These are phyloP conservation scores for Tragopan temminckii DNA, from an alignment of 2,797 vertebrate species.

Conservation along the genomic window DNA sequence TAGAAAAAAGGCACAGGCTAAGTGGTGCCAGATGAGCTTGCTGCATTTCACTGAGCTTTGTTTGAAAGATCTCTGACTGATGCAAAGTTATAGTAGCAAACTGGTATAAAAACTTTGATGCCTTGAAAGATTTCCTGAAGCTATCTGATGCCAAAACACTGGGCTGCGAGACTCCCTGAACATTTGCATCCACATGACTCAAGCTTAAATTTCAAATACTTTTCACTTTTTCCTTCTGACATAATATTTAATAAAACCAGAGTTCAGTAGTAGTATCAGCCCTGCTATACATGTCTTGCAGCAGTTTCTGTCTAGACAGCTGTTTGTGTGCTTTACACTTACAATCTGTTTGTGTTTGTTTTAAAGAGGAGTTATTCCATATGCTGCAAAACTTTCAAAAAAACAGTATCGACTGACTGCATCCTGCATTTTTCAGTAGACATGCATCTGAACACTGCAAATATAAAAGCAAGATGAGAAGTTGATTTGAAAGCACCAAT, in stretches of 20 bases:
- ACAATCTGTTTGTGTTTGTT: neutral
- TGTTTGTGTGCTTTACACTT: neutral
- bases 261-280: neutral
- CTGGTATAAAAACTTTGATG: conserved; percentile 35
- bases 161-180: conserved; percentile 44
- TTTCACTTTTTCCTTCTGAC: conserved; percentile 69
- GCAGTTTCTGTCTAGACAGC: conserved; percentile 12
- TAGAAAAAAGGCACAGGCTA: conserved; percentile 47
- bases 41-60: conserved; percentile 56
- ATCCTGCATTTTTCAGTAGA: neutral
- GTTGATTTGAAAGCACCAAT: neutral
- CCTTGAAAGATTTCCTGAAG: conserved; percentile 46
- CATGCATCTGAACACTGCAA: neutral
- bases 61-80: conserved; percentile 64
- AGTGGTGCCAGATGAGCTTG: conserved; percentile 73
- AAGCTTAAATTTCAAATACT: conserved; percentile 65
- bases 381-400: neutral
- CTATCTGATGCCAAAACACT: conserved; percentile 17
- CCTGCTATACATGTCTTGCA: neutral
- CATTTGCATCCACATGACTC: conserved; percentile 54
- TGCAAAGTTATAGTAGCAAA: conserved; percentile 63
- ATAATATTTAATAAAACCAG: conserved; percentile 52
- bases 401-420: neutral
- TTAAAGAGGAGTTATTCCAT: neutral
- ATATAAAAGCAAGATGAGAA: neutral